A percentile compares a stretch with the other conserved stretches of the same genome.
Evolutionary conservation across 1,140 invertebrate genomes (phyloP).

Genomic region (Mamestra configurata): DNA sequence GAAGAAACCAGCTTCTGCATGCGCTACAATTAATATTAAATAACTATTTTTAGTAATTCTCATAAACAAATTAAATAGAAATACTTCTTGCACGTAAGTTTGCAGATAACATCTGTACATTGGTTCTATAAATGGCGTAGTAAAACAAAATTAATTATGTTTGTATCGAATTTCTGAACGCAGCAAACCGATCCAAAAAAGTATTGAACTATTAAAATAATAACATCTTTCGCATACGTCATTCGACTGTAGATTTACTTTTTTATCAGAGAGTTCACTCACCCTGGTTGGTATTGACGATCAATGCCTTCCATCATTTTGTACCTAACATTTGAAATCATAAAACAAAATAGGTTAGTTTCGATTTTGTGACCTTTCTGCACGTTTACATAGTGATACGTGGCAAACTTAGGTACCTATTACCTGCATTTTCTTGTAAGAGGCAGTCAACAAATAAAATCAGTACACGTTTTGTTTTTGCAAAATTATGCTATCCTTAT

Average conservation of each 20-base stretch:
- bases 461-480: not conserved
- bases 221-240: not conserved
- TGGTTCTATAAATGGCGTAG: slow-evolving; percentile 1
- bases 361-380: too few species aligned
- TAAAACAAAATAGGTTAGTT: too few species aligned
- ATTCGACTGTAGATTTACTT: not conserved
- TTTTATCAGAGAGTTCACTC: not conserved
- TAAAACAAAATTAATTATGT: slow-evolving; percentile 22
- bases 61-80: slow-evolving; percentile 9
- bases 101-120: not conserved
- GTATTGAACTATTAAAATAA: not conserved
- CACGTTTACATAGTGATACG: too few species aligned
- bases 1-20: not conserved
- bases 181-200: not conserved
- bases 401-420: too few species aligned
- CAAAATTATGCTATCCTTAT: not conserved
- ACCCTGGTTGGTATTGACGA: not conserved
- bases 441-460: too few species aligned
- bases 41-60: not conserved
- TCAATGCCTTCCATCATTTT: too few species aligned
- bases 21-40: not conserved
- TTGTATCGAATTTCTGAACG: slow-evolving; percentile 8
- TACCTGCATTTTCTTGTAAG: too few species aligned
- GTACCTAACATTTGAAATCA: too few species aligned
- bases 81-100: slow-evolving; percentile 1